phyloP scores from a whole-genome alignment of 2,797 vertebrate genomes.

The Paguma larvata region DNA sequence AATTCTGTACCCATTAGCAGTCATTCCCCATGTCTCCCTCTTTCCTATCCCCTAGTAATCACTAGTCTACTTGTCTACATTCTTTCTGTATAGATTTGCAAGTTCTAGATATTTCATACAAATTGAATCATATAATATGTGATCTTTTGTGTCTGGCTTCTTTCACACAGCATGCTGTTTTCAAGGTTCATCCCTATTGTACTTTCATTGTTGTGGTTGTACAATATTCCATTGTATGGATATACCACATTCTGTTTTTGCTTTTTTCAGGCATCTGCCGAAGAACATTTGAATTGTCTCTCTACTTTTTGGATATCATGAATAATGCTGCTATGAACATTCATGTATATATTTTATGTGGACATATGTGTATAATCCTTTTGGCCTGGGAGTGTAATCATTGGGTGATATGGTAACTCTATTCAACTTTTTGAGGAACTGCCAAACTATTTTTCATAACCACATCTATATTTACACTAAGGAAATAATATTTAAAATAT shows the following conservation, averaged over 20 bases:
- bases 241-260: neutral
- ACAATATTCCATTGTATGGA: neutral
- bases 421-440: neutral
- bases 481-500: neutral
- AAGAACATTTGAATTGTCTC: neutral
- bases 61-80: neutral
- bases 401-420: neutral
- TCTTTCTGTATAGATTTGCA: neutral
- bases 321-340: neutral
- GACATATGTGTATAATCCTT: neutral
- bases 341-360: neutral
- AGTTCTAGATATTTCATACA: neutral
- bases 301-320: neutral
- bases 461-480: constrained; percentile 29
- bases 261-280: neutral
- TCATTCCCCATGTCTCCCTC: neutral
- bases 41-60: neutral
- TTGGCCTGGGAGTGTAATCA: neutral
- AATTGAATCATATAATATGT: neutral
- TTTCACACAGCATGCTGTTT: neutral
- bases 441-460: neutral
- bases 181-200: neutral
- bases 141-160: neutral
- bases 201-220: neutral
- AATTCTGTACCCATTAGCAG: neutral